Conservation (phyloP, 30 jellyfish, hydroid and myxozoan species). For the Turritopsis dohrnii region DNA sequence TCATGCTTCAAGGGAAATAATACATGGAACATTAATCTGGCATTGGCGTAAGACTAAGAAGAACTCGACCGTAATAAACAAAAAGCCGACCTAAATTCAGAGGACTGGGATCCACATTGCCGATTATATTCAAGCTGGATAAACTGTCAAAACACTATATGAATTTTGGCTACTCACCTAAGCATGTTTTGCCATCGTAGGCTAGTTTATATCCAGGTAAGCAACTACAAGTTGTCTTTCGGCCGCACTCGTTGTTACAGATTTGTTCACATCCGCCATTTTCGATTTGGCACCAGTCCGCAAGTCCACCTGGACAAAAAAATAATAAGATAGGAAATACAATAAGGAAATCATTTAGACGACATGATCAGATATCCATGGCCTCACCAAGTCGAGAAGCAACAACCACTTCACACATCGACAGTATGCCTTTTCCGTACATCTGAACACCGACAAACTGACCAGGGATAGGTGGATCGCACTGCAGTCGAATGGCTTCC, state of each 20-base stretch:
- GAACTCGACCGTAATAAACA: too few species aligned
- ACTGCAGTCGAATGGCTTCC: slow-evolving; percentile 90
- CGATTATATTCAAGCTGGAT: too few species aligned
- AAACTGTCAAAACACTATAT: too few species aligned
- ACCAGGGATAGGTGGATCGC: slow-evolving; percentile 99
- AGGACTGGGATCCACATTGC: too few species aligned
- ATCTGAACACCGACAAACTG: slow-evolving; percentile 86
- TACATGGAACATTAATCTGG: too few species aligned
- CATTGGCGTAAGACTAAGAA: too few species aligned
- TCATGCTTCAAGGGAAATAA: too few species aligned
- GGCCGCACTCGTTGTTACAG: slow-evolving; percentile 78
- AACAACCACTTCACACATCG: slow-evolving; percentile 95
- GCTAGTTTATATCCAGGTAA: slow-evolving; percentile 81
- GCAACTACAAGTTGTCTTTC: slow-evolving; percentile 76
- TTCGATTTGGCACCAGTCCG: slow-evolving; percentile 89
- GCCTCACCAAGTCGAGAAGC: slow-evolving; percentile 80
- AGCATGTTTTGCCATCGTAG: slow-evolving; percentile 83
- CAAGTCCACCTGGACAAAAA: slow-evolving; percentile 62
- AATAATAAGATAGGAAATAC: neutral
- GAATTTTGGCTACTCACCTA: slow-evolving; percentile 49
- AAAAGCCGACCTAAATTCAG: too few species aligned
- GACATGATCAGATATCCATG: neutral
- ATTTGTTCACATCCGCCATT: slow-evolving; percentile 97
- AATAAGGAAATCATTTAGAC: slow-evolving; percentile 25
- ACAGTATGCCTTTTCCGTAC: slow-evolving; percentile 86